Percentiles rank a stretch among this genome's conserved stretches.
phyloP scores from a whole-genome alignment of 2,113 vertebrate genomes.

The Falcunculus frontatus region DNA sequence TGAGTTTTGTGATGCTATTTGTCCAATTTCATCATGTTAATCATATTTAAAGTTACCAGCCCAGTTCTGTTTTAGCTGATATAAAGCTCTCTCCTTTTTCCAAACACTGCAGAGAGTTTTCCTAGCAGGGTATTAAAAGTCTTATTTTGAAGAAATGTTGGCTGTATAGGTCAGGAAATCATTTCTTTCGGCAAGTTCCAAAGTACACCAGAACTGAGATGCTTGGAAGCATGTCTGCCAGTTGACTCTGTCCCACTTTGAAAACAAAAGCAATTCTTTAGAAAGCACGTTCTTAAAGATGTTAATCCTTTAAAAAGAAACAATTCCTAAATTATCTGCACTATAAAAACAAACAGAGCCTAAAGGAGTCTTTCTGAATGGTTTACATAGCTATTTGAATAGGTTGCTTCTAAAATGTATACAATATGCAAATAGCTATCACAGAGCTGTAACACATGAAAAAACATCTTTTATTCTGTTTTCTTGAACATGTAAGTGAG shows the following conservation, averaged over 20 bases:
- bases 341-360: background rate
- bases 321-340: background rate
- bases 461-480: background rate
- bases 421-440: background rate
- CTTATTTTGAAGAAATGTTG: background rate
- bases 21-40: background rate
- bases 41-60: background rate
- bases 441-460: background rate
- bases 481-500: background rate
- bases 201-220: background rate
- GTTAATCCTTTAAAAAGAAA: slow-evolving; percentile 28
- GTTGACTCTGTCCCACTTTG: background rate
- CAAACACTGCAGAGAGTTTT: background rate
- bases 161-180: background rate
- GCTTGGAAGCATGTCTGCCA: background rate
- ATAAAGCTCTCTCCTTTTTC: background rate
- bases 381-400: background rate
- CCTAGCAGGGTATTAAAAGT: background rate
- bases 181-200: slow-evolving; percentile 10
- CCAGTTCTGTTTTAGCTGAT: background rate
- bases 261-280: slow-evolving; percentile 14
- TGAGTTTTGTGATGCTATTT: background rate
- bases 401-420: background rate
- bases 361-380: background rate
- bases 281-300: background rate